These are phyloP conservation scores for Chiloscyllium punctatum DNA, from an alignment of 2,797 vertebrate genomes.

Conservation along the genomic window DNA sequence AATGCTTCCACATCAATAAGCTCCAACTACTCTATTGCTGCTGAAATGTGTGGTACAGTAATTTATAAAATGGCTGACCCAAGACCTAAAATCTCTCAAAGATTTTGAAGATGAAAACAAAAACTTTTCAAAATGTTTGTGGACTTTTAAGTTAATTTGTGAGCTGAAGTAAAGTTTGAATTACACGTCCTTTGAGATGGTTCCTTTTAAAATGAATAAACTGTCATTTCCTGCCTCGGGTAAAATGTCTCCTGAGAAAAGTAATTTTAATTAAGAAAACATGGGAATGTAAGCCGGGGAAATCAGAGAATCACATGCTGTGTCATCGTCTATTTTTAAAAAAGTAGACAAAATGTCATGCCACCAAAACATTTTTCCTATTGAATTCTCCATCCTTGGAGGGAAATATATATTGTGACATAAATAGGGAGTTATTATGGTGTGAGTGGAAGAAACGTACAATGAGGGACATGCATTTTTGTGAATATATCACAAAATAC, in stretches of 20 bases:
- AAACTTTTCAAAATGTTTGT: background rate
- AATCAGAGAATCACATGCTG: background rate
- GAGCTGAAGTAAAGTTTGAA: background rate
- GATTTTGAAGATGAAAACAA: background rate
- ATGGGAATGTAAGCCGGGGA: background rate
- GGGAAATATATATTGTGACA: background rate
- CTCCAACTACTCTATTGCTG: too few relatives aligned
- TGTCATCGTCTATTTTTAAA: background rate
- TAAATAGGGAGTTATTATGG: background rate
- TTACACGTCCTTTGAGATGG: background rate
- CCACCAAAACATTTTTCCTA: background rate
- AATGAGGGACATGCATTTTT: background rate
- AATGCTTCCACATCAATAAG: too few relatives aligned
- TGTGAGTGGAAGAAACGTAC: background rate
- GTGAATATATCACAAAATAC: background rate
- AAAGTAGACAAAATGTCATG: background rate
- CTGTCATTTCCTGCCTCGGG: background rate
- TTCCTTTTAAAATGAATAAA: background rate
- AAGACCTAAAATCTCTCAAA: background rate
- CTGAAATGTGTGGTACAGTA: too few relatives aligned
- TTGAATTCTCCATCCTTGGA: background rate
- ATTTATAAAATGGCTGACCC: background rate
- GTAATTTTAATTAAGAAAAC: constrained; percentile 18
- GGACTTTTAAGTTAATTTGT: background rate
- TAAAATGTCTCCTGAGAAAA: background rate